Percentiles rank a stretch among this genome's conserved stretches.
Conservation (phyloP, 1,140 invertebrate species). For the Zaprionus inermis region DNA sequence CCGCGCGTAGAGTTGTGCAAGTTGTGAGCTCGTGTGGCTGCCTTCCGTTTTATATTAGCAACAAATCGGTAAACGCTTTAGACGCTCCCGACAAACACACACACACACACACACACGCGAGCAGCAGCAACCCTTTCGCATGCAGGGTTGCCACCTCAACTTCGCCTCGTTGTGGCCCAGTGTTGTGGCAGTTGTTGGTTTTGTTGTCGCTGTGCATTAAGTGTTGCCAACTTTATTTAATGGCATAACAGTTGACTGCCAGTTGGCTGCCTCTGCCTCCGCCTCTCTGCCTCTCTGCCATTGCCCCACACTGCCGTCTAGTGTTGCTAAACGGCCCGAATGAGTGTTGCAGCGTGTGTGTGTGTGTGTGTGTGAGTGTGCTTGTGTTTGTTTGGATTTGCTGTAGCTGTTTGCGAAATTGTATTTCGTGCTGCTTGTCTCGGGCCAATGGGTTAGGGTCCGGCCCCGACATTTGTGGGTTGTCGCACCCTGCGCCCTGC, state of each 20-base stretch:
- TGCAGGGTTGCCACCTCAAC: neutral
- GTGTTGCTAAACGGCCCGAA: constrained; percentile 59
- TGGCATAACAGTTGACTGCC: constrained; percentile 82
- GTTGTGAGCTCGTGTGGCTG: constrained; percentile 31
- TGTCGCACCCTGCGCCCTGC: neutral
- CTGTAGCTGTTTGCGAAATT: constrained; percentile 54
- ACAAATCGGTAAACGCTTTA: constrained; percentile 57
- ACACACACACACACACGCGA: neutral
- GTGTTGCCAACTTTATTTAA: constrained; percentile 84
- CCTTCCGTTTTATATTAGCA: constrained; percentile 48
- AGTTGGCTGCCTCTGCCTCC: constrained; percentile 19
- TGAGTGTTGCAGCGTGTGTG: constrained; percentile 1
- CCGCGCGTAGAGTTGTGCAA: constrained; percentile 17
- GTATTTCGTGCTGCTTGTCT: constrained; percentile 46
- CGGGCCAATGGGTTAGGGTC: constrained; percentile 15
- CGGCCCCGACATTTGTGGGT: neutral
- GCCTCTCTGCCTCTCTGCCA: constrained; percentile 2
- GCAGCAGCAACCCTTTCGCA: constrained; percentile 9
- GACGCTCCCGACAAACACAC: constrained; percentile 12
- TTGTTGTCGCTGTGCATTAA: constrained; percentile 82
- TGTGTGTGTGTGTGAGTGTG: constrained; percentile 11
- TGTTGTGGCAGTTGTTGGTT: constrained; percentile 68
- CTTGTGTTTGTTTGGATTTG: constrained; percentile 39
- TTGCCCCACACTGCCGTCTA: constrained; percentile 36
- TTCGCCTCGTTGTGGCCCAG: constrained; percentile 22